Base-by-base conservation (phyloP, 1,140 invertebrate species). In the Aplysia californica region DNA sequence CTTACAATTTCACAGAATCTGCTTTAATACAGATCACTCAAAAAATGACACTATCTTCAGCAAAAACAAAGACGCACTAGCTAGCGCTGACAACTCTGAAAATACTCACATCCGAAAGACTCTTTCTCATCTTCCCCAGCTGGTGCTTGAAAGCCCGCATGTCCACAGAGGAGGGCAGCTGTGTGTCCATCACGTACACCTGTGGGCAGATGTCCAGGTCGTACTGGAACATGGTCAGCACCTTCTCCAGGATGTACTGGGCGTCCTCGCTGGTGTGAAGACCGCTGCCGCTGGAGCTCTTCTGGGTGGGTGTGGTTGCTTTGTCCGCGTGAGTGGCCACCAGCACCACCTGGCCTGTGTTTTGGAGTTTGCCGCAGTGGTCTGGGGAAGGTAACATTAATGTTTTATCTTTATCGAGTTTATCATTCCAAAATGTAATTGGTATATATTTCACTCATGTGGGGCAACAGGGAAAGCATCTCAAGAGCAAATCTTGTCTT, bases 291-390 rank as follows among this genome's bases (percentile, higher is more conserved):
- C 91, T 87, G 36, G 90, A 83, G 58, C 91, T 92, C 79, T 91
- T 91, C 18, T 89, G 88, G 55, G 92, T 92, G 6, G 90, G 89
- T 0, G 84, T 73, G 2, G 20, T 39, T n/a, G 86, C 85, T 4
- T 86, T 81, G 83, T 94, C 93, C 20, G 93, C 93, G 86, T 95
- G 93, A 0, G 93, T 94, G 6, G 92, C 94, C 3, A 95, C 89
- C 33, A 95, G 86, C 21, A 93, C 86, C 3, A 95, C 92, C 72
- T 89, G 84, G 3, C 90, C 86, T 41, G 89, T 85, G 75, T 90
- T 90, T 35, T 88, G 89, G 1, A 90, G 88, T 79, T 90, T 91
- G 38, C 93, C 93, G 85, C 91, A 91, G 59, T 90, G 88, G 79
- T 91, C 93, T 93, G 79, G 31, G 29, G 15, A 65, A 70, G 15